A percentile compares a stretch with the other conserved stretches of the same genome.
Conservation (phyloP, 92 coral and sea anemone genomes). For the Epizoanthus stellaris region DNA sequence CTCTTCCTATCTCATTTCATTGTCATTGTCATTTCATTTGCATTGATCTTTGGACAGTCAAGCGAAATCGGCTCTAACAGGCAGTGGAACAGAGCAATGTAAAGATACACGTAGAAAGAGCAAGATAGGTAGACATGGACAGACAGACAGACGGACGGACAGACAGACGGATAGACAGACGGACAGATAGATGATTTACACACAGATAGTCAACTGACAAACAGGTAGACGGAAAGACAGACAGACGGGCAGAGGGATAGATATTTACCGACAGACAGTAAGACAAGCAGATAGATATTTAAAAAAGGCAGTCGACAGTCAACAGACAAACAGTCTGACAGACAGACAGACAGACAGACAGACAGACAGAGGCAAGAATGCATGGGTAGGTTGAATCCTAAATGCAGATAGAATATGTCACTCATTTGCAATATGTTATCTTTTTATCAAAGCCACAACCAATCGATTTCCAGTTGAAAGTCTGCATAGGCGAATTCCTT, state of each 20-base stretch:
- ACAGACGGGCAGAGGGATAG: neutral
- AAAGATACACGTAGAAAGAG: no score
- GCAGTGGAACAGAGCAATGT: no score
- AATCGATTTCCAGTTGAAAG: constrained; percentile 84
- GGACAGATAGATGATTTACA: neutral
- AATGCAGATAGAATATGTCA: neutral
- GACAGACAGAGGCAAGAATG: no score
- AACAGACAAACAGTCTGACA: no score
- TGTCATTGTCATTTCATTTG: no score
- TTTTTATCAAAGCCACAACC: constrained; percentile 86
- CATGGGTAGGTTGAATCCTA: no score
- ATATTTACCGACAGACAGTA: neutral
- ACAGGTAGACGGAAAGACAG: neutral
- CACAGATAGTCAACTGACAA: neutral
- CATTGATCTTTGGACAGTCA: no score
- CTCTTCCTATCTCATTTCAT: no score
- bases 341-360: no score
- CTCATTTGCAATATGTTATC: neutral
- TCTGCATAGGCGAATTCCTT: constrained; percentile 94
- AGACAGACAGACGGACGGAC: neutral
- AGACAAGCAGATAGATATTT: neutral
- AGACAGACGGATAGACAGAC: neutral
- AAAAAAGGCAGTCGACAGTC: no score
- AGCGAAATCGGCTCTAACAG: no score
- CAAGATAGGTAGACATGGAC: neutral